Evolutionary conservation across 2,113 vertebrate genomes (phyloP).

Genomic region (Herpetotheres cachinnans): DNA sequence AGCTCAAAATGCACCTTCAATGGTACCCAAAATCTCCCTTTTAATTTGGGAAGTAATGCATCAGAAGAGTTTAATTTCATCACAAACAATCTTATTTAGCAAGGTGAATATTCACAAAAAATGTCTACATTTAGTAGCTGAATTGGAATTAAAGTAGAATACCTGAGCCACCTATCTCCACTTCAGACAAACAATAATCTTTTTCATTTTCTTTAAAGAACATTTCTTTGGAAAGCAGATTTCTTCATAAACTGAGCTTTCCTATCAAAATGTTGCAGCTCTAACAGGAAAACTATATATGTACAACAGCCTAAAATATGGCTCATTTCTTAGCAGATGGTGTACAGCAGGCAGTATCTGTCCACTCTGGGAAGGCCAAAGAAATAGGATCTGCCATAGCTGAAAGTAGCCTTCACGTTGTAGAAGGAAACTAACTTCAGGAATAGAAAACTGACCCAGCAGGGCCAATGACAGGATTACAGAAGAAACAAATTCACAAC

Average conservation of each 20-base stretch:
- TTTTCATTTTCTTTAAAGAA: not conserved
- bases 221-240: not conserved
- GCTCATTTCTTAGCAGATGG: not conserved
- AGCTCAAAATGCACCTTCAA: not conserved
- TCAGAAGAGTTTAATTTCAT: not conserved
- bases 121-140: not conserved
- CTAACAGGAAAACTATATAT: not conserved
- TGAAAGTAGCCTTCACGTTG: not conserved
- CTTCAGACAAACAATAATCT: not conserved
- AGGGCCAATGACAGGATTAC: not conserved
- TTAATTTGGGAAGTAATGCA: not conserved
- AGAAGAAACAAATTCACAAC: not conserved
- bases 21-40: not conserved
- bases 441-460: not conserved
- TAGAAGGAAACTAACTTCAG: not conserved
- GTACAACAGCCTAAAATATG: not conserved
- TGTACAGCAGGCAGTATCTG: not conserved
- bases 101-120: not conserved
- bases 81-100: not conserved
- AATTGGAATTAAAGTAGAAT: not conserved
- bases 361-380: not conserved
- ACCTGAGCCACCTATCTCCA: not conserved
- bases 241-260: not conserved
- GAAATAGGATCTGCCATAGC: not conserved
- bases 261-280: not conserved